Percentiles rank a stretch among this genome's conserved stretches.
Conservation (phyloP, 23 tunicate genomes). For the Trididemnum clinides region DNA sequence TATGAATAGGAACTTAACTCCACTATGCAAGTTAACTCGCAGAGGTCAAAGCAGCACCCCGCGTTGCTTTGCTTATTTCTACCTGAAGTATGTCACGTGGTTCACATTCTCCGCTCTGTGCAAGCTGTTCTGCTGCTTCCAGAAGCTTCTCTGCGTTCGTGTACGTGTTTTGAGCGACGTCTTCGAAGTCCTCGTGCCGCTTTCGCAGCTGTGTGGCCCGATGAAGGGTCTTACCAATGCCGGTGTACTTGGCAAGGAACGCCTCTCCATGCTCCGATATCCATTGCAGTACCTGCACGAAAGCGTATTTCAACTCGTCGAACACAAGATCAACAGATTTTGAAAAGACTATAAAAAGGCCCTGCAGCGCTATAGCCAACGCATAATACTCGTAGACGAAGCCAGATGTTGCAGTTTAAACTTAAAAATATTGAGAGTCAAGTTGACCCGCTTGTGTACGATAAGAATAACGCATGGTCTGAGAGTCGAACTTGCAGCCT, state of each 20-base stretch:
- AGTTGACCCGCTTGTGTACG: too few species aligned
- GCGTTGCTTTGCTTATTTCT: neutral
- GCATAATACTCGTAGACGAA: too few species aligned
- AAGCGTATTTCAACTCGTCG: too few species aligned
- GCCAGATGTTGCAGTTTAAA: too few species aligned
- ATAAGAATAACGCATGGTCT: too few species aligned
- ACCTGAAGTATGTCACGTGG: conserved; percentile 96
- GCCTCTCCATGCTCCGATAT: conserved; percentile 91
- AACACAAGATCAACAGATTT: too few species aligned
- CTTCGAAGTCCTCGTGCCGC: conserved; percentile 94
- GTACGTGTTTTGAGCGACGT: conserved; percentile 97
- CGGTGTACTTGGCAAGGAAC: conserved; percentile 89
- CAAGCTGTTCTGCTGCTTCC: conserved; percentile 94
- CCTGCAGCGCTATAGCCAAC: too few species aligned
- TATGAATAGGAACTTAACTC: too few species aligned
- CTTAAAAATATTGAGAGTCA: too few species aligned
- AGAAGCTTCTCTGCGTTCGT: conserved; percentile 94
- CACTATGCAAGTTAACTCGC: too few species aligned
- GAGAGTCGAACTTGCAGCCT: too few species aligned
- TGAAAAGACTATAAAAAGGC: too few species aligned
- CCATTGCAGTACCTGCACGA: conserved; percentile 95
- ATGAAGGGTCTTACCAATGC: conserved; percentile 83
- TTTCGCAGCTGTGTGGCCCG: conserved; percentile 84
- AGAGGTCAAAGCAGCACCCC: neutral
- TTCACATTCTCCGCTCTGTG: conserved; percentile 95